Evolutionary conservation across 1,140 invertebrate genomes (phyloP).

Genomic region (Apis cerana): DNA sequence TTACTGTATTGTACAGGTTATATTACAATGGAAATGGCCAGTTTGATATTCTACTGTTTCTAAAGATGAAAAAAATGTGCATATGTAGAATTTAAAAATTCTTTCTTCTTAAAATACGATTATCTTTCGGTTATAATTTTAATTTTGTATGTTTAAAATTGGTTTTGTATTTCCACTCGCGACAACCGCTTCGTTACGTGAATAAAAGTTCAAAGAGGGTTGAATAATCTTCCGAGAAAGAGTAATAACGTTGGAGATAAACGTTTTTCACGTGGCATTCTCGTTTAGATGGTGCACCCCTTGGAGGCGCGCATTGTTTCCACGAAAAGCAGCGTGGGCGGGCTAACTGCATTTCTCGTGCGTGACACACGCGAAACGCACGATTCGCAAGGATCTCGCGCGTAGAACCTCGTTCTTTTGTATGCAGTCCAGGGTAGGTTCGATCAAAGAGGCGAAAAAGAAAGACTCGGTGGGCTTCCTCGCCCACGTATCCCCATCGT

Average conservation of each 20-base stretch:
- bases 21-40: too few relatives aligned
- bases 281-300: constrained; percentile 23
- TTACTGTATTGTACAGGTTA: too few relatives aligned
- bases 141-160: too few relatives aligned
- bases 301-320: constrained; percentile 50
- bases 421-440: background rate
- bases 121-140: too few relatives aligned
- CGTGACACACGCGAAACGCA: constrained; percentile 63
- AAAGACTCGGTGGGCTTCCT: constrained; percentile 47
- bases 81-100: too few relatives aligned
- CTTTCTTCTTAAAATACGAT: too few relatives aligned
- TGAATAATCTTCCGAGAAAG: background rate
- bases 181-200: too few relatives aligned
- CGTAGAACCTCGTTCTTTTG: constrained; percentile 22
- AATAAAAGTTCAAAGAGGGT: too few relatives aligned
- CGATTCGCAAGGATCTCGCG: constrained; percentile 32
- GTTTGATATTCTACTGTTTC: too few relatives aligned
- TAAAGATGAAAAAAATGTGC: too few relatives aligned
- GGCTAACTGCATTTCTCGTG: constrained; percentile 70
- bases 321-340: constrained; percentile 65
- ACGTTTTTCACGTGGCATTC: background rate
- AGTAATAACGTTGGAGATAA: background rate
- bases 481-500: constrained; percentile 39
- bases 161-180: too few relatives aligned
- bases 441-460: constrained; percentile 1